A percentile compares a stretch with the other conserved stretches of the same genome.
These are phyloP conservation scores for Drosophila guanche DNA, from an alignment of 1,140 invertebrate species.

Conservation along the genomic window DNA sequence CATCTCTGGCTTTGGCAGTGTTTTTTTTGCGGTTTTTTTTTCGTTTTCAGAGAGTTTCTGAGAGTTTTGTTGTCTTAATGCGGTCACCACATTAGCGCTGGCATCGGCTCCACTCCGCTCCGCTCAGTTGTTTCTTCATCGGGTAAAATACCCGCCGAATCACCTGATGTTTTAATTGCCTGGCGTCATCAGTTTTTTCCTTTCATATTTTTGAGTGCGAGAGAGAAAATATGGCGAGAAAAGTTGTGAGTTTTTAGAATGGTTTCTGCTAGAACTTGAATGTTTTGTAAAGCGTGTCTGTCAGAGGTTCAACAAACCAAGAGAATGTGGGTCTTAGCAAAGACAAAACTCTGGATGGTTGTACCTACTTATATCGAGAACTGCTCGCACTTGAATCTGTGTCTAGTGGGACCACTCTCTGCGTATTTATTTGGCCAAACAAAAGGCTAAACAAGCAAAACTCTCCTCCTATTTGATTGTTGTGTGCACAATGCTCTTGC, in stretches of 20 bases:
- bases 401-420: too few species aligned
- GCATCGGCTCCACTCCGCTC: constrained; percentile 11
- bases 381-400: too few species aligned
- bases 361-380: too few species aligned
- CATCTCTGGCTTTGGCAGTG: constrained; percentile 50
- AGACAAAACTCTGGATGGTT: too few species aligned
- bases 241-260: constrained; percentile 14
- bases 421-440: constrained; percentile 31
- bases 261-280: too few species aligned
- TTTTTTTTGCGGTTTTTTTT: constrained; percentile 25
- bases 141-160: constrained; percentile 64
- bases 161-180: constrained; percentile 79
- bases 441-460: constrained; percentile 34
- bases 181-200: constrained; percentile 68
- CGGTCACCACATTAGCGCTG: constrained; percentile 44
- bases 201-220: not conserved
- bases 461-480: constrained; percentile 36
- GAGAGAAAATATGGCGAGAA: constrained; percentile 33
- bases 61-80: constrained; percentile 13
- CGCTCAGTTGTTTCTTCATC: constrained; percentile 10
- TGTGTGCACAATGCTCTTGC: constrained; percentile 33
- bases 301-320: constrained; percentile 33
- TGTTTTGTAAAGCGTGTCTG: too few species aligned
- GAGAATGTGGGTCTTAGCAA: too few species aligned
- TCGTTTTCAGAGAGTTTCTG: constrained; percentile 19